phyloP scores from a whole-genome alignment of 2,113 vertebrate species.

The Eudorcas thomsonii region DNA sequence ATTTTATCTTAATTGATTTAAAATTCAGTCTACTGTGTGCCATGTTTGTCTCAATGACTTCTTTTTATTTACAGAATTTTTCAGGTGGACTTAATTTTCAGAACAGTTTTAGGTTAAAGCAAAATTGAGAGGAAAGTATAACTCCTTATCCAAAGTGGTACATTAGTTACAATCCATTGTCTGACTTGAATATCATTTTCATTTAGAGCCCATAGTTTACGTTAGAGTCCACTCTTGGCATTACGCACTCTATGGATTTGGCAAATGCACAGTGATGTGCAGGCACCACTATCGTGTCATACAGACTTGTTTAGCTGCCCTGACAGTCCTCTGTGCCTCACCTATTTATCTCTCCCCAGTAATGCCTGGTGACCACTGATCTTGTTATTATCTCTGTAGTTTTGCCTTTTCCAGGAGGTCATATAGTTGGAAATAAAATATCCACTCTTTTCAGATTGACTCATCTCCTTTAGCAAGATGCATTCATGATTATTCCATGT shows the following conservation, averaged over 20 bases:
- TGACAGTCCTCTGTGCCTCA: neutral
- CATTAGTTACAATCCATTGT: neutral
- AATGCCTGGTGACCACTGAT: neutral
- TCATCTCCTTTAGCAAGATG: neutral
- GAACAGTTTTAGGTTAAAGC: neutral
- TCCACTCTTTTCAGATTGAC: neutral
- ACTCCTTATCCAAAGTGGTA: neutral
- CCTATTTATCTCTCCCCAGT: neutral
- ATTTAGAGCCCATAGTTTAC: neutral
- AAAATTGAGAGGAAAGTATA: neutral
- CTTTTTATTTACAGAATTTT: neutral
- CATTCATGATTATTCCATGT: neutral
- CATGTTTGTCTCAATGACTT: neutral
- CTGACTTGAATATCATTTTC: neutral
- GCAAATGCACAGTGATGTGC: neutral
- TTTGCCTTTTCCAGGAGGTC: neutral
- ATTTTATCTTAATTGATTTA: neutral
- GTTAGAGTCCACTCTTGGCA: neutral
- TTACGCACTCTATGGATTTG: neutral
- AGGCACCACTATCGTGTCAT: neutral
- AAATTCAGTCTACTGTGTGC: neutral
- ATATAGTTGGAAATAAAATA: neutral
- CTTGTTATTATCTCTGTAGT: neutral
- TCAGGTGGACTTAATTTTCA: neutral
- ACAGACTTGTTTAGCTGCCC: neutral